phyloP scores from a whole-genome alignment of 2,113 vertebrate species.

The Plectropomus leopardus region DNA sequence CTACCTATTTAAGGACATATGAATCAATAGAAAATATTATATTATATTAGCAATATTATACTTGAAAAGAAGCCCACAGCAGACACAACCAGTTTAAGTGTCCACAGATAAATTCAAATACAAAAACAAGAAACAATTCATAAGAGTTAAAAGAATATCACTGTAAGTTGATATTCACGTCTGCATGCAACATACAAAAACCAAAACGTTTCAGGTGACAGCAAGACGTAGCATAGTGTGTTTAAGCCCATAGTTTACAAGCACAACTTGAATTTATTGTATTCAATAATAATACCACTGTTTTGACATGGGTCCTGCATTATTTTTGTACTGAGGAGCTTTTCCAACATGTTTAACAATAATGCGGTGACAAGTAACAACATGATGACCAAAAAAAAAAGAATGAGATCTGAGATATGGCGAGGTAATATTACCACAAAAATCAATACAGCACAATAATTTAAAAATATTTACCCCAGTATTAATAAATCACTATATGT shows the following conservation, averaged over 20 bases:
- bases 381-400: background rate
- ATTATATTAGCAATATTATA: background rate
- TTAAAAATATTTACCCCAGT: background rate
- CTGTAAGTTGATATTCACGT: constrained; percentile 75
- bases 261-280: constrained; percentile 52
- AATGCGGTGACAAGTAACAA: background rate
- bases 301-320: constrained; percentile 56
- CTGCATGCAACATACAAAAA: constrained; percentile 78
- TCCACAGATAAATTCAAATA: constrained; percentile 31
- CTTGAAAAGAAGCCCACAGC: background rate
- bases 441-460: background rate
- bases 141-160: constrained; percentile 61
- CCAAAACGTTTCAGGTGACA: constrained; percentile 62
- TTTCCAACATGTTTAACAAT: constrained; percentile 1
- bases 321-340: background rate
- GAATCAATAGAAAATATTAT: constrained; percentile 9
- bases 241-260: constrained; percentile 63
- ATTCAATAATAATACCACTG: constrained; percentile 77
- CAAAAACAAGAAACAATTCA: constrained; percentile 15
- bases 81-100: background rate
- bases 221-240: constrained; percentile 60
- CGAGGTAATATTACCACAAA: background rate
- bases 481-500: background rate
- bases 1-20: background rate
- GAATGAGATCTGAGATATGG: background rate